Conservation (phyloP, 2,113 vertebrate genomes). For the Irena cyanogastra region DNA sequence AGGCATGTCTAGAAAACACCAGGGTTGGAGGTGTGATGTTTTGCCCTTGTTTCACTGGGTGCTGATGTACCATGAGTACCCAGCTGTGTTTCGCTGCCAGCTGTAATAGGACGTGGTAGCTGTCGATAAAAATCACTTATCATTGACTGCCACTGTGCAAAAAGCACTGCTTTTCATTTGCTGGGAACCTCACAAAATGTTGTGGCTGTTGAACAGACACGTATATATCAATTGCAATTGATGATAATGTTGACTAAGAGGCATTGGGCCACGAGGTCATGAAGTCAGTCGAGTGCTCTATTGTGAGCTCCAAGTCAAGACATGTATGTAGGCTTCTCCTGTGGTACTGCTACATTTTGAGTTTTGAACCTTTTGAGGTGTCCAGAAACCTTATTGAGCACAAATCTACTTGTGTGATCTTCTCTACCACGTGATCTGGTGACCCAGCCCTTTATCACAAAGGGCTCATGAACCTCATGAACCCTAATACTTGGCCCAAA, state of each 20-base stretch:
- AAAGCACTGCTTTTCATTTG: not conserved
- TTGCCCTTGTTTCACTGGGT: not conserved
- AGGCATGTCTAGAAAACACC: not conserved
- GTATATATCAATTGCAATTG: not conserved
- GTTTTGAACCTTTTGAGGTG: not conserved
- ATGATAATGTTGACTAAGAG: not conserved
- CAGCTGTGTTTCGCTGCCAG: not conserved
- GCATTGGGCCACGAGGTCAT: not conserved
- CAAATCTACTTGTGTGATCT: not conserved
- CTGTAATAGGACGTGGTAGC: accelerated
- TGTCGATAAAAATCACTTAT: not conserved
- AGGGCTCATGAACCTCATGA: not conserved
- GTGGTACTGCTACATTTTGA: not conserved
- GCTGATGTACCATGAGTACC: not conserved
- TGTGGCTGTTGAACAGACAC: not conserved
- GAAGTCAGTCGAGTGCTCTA: not conserved
- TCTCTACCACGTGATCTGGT: accelerated
- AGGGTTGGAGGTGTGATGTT: not conserved
- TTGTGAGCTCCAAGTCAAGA: not conserved
- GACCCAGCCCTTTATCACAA: not conserved
- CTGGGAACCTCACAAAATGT: not conserved
- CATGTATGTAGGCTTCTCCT: not conserved
- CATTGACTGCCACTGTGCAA: not conserved
- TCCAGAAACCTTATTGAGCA: not conserved
- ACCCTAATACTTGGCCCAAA: not conserved